Conservation (phyloP, 1,140 invertebrate genomes). For the Pseudomyrmex dendroicus region DNA sequence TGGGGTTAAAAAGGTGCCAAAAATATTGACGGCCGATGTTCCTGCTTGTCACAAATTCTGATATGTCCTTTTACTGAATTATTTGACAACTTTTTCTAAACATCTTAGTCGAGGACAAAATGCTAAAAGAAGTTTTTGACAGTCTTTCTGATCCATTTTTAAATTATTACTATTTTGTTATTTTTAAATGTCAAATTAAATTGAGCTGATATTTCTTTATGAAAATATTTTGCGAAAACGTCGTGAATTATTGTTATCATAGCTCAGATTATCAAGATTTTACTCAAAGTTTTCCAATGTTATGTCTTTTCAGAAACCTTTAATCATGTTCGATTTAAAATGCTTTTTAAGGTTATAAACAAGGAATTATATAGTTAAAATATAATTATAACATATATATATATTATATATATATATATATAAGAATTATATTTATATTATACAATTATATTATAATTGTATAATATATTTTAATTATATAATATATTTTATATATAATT, state of each 20-base stretch:
- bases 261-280: neutral
- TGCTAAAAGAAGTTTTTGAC: neutral
- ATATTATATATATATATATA: too few relatives aligned
- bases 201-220: neutral
- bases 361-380: conserved; percentile 12
- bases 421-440: too few relatives aligned
- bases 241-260: neutral
- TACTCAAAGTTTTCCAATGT: neutral
- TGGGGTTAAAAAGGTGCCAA: conserved; percentile 6
- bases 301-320: neutral
- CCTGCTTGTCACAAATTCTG: conserved; percentile 30
- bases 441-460: too few relatives aligned
- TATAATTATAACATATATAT: too few relatives aligned
- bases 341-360: conserved; percentile 25
- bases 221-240: conserved; percentile 16
- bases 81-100: conserved; percentile 21
- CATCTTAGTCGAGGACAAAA: conserved; percentile 1
- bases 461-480: too few relatives aligned
- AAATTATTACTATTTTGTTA: neutral
- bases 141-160: neutral
- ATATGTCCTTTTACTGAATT: conserved; percentile 44
- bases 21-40: neutral
- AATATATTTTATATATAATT: too few relatives aligned
- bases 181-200: neutral
- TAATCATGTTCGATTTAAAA: conserved; percentile 20